Percentiles rank a stretch among this genome's conserved stretches.
Evolutionary conservation across 2,797 vertebrate species (phyloP).

Genomic region (Enteromius unitaeniatus): DNA sequence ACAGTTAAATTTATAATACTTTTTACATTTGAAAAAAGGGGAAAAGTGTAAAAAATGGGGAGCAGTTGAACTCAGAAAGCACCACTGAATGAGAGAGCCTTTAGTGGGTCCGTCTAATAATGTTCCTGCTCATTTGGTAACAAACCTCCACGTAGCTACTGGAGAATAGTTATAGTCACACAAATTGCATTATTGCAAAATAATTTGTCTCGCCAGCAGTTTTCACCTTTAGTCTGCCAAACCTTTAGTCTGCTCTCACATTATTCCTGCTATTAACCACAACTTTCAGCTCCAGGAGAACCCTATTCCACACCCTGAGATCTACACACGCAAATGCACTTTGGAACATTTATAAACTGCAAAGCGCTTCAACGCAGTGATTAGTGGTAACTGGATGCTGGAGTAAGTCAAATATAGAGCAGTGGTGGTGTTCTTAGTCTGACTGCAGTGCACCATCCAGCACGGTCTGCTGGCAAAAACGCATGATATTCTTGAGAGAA

Average conservation of each 20-base stretch:
- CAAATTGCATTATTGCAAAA: background rate
- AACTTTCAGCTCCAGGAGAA: constrained; percentile 36
- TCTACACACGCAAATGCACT: constrained; percentile 29
- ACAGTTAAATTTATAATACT: background rate
- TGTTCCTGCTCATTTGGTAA: background rate
- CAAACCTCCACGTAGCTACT: background rate
- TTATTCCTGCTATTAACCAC: constrained; percentile 40
- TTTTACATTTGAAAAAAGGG: background rate
- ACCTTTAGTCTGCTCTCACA: constrained; percentile 15
- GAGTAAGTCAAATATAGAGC: constrained; percentile 46
- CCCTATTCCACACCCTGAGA: constrained; percentile 7
- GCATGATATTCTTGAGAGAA: background rate
- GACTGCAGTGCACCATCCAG: background rate
- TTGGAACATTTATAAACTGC: constrained; percentile 53
- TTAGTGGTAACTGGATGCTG: constrained; percentile 49
- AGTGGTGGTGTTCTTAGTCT: constrained; percentile 2
- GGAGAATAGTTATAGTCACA: background rate
- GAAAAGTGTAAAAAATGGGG: background rate
- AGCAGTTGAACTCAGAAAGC: background rate
- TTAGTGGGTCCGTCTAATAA: background rate
- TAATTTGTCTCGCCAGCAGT: background rate
- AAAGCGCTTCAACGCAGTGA: constrained; percentile 44
- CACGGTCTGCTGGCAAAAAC: background rate
- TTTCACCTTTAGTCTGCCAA: constrained; percentile 6
- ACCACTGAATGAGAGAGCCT: background rate